Conservation (phyloP, 1,140 invertebrate genomes). For the Zaprionus camerounensis region DNA sequence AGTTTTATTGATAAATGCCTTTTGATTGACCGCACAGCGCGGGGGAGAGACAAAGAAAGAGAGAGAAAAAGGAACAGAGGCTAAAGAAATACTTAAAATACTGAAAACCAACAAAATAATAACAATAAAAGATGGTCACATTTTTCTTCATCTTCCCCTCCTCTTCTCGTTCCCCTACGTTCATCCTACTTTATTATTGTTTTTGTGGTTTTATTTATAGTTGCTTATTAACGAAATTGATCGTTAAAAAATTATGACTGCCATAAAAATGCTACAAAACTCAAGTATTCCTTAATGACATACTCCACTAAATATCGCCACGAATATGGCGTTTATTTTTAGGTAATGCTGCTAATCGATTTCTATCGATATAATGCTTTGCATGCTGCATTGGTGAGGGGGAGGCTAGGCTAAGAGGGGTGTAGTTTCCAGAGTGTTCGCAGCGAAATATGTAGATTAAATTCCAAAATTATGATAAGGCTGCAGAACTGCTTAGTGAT, state of each 20-base stretch:
- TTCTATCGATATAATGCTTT: conserved; percentile 53
- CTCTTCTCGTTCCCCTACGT: neutral
- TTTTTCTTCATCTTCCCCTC: conserved; percentile 12
- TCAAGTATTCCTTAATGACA: conserved; percentile 61
- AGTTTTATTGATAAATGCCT: conserved; percentile 69
- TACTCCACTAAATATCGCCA: conserved; percentile 40
- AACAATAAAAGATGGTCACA: conserved; percentile 40
- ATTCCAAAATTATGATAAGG: neutral
- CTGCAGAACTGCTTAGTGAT: neutral
- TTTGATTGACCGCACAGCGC: conserved; percentile 41
- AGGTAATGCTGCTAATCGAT: conserved; percentile 59
- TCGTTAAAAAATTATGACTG: conserved; percentile 64
- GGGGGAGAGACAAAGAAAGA: neutral
- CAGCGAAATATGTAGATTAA: neutral
- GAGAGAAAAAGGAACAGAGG: neutral
- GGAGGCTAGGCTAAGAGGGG: rapidly evolving
- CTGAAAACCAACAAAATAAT: conserved; percentile 14
- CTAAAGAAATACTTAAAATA: neutral
- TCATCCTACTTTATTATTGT: conserved; percentile 14
- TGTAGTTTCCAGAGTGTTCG: neutral
- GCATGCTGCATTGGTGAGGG: conserved; percentile 11
- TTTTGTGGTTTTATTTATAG: conserved; percentile 58
- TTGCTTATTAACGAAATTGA: conserved; percentile 74
- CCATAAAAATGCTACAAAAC: conserved; percentile 53
- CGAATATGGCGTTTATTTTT: conserved; percentile 48